Conservation (phyloP, 2,888 invertebrate species). For the Heterodera filipjevi region DNA sequence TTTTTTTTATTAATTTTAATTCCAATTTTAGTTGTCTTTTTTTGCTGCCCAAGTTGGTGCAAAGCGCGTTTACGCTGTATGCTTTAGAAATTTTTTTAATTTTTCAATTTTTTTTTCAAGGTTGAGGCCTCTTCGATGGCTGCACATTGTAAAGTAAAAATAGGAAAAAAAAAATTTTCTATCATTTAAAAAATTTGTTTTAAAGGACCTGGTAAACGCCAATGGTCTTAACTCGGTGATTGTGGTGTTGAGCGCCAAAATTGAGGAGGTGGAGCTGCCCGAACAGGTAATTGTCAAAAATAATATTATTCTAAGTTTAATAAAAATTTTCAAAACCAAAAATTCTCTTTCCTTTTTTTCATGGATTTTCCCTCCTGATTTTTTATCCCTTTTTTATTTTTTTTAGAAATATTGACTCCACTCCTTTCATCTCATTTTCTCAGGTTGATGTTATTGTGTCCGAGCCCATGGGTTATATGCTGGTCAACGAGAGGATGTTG, state of each 20-base stretch:
- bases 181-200: constrained; percentile 31
- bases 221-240: constrained; percentile 87
- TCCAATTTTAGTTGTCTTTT: constrained; percentile 76
- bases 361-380: too few relatives aligned
- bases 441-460: constrained; percentile 89
- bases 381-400: background rate
- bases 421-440: too few relatives aligned
- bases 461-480: constrained; percentile 99
- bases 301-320: too few relatives aligned
- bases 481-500: constrained; percentile 97
- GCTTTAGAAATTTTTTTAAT: background rate
- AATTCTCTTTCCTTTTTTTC: too few relatives aligned
- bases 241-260: constrained; percentile 91
- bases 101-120: background rate
- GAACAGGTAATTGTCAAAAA: constrained; percentile 75
- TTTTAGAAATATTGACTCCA: background rate
- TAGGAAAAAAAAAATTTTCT: constrained; percentile 14
- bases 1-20: background rate
- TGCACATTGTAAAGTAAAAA: constrained; percentile 80
- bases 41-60: constrained; percentile 98
- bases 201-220: constrained; percentile 80
- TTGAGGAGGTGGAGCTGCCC: constrained; percentile 93
- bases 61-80: constrained; percentile 84
- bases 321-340: too few relatives aligned
- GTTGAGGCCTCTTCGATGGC: constrained; percentile 99